Evolutionary conservation across 2,113 vertebrate genomes (phyloP).

Genomic region (Rafetus swinhoei): DNA sequence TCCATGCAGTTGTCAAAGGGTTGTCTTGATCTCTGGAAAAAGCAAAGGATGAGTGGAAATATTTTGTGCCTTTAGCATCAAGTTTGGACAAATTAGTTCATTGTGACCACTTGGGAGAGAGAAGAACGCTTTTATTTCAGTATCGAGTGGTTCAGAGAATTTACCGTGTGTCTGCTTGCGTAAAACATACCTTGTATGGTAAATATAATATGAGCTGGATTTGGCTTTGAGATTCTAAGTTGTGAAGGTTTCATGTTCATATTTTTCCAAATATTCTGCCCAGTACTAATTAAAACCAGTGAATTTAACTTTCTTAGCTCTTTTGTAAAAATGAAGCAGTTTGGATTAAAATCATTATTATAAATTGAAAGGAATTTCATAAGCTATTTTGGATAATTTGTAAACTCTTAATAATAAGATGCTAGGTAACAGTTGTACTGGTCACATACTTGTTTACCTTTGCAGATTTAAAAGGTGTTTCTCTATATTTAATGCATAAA

Average conservation of each 20-base stretch:
- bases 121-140: background rate
- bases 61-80: background rate
- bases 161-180: background rate
- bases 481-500: slow-evolving; percentile 23
- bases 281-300: slow-evolving; percentile 58
- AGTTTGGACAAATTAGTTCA: slow-evolving; percentile 32
- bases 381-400: slow-evolving; percentile 12
- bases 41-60: slow-evolving; percentile 31
- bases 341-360: slow-evolving; percentile 37
- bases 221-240: background rate
- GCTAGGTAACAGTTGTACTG: background rate
- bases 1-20: slow-evolving; percentile 43
- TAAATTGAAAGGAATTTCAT: slow-evolving; percentile 40
- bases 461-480: slow-evolving; percentile 48
- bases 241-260: background rate
- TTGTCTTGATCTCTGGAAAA: slow-evolving; percentile 53
- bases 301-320: slow-evolving; percentile 26
- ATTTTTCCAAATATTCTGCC: background rate
- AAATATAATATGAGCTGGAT: slow-evolving; percentile 33
- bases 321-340: slow-evolving; percentile 40
- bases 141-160: slow-evolving; percentile 20
- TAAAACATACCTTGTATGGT: slow-evolving; percentile 30
- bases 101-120: slow-evolving; percentile 15
- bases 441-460: slow-evolving; percentile 24
- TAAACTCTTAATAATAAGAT: slow-evolving; percentile 20